Evolutionary conservation across 2,113 vertebrate genomes (phyloP), one percentile per base, ranked within the genome.

Genomic region (Poeciliopsis prolifica): DNA sequence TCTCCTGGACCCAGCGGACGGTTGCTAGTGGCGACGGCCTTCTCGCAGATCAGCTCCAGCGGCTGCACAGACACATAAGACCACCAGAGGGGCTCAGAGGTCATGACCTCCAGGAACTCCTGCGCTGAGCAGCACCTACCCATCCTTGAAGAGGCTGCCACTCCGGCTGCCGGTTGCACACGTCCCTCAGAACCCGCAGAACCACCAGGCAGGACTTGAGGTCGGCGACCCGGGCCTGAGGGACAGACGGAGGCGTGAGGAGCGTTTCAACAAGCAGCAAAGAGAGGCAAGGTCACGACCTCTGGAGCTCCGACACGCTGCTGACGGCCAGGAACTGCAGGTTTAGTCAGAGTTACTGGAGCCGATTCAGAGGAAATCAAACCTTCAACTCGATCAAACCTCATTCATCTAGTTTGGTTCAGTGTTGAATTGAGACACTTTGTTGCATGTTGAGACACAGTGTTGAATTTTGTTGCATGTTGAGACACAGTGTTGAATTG

Each of bases 31-130:
- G 96, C 96, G 82, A 98, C 95, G 89, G 96, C 96, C 94, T 97
- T 98, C 94, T 98, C 97, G 93, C 97, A 98, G 92, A 98, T 95
- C 86, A 98, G 96, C 92, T 98, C 97, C 92, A 98, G 92, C 77
- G 96, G 96, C 97, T 98, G 81, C 35, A 22, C 12, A 37, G 10
- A 75, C 13, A 66, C 6, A 70, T 2, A 71, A 14, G 8, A 65
- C 1, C 64, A 22, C 48, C 48, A 7, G n/a, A 66, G 63, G 7
- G 17, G 22, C 24, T 58, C 11, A 58, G 51, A n/a, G 51, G 22
- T 24, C 8, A 5, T 58, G 8, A n/a, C 51, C 51, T n/a, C 8
- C 2, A 2, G 2, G 10, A 58, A 5, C 24, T 24, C 17, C 51
- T 10, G 51, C 7, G 24, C 5, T 58, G 24, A 17, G 24, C 93